Conservation (phyloP, 2,797 vertebrate species). For the Masticophis lateralis region DNA sequence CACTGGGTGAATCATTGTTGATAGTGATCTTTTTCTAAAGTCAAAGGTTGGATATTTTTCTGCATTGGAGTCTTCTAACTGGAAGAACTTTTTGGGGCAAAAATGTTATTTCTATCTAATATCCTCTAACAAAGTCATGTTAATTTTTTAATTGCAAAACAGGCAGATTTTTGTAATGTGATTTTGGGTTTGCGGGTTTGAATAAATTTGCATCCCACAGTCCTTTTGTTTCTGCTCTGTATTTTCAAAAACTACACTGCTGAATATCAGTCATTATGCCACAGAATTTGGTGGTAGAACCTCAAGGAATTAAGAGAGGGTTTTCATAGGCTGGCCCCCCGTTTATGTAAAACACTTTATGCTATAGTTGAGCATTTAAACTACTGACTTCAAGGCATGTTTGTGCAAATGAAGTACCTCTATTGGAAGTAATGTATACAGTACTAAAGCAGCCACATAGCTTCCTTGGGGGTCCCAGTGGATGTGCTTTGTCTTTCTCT, state of each 20-base stretch:
- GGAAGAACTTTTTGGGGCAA: neutral
- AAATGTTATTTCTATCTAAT: neutral
- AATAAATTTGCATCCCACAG: neutral
- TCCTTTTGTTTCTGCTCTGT: neutral
- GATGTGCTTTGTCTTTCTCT: neutral
- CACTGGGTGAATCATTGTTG: neutral
- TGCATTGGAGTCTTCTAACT: neutral
- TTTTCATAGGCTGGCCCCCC: neutral
- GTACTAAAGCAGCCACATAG: neutral
- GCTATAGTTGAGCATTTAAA: neutral
- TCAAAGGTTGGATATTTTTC: neutral
- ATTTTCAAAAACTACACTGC: neutral
- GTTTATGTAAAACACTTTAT: neutral
- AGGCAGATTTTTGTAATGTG: neutral
- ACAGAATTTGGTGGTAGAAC: neutral
- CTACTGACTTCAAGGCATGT: neutral
- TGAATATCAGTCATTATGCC: neutral
- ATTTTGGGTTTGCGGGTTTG: neutral
- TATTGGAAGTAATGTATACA: neutral
- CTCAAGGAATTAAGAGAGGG: neutral
- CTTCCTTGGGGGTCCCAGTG: neutral
- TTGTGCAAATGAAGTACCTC: neutral
- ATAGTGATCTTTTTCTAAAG: neutral
- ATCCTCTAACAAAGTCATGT: neutral
- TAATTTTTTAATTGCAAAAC: neutral